Evolutionary conservation across 2,888 invertebrate species (phyloP).

Genomic region (Mechanitis mazaeus): DNA sequence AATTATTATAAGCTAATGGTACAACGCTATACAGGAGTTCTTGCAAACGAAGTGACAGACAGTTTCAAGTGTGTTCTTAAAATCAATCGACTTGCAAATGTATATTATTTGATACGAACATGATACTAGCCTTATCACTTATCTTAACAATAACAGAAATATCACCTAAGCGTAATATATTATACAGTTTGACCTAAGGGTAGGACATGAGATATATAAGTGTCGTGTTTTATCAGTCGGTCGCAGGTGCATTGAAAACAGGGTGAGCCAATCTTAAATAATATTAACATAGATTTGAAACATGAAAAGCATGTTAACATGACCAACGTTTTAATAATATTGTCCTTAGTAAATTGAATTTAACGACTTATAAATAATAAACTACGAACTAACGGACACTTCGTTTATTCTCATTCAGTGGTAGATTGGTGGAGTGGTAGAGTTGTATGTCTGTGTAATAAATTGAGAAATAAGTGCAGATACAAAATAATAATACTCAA

Average conservation of each 20-base stretch:
- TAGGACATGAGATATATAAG: neutral
- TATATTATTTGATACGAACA: too few species aligned
- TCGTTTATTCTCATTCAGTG: neutral
- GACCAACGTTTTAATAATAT: neutral
- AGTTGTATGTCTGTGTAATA: constrained; percentile 12
- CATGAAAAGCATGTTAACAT: neutral
- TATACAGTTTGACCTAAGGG: constrained; percentile 2
- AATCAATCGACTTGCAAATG: too few species aligned
- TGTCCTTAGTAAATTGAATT: constrained; percentile 2
- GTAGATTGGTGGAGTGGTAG: constrained; percentile 29
- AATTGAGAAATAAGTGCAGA: constrained; percentile 12
- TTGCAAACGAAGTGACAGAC: too few species aligned
- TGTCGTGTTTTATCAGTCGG: neutral
- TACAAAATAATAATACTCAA: constrained; percentile 16
- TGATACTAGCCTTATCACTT: too few species aligned
- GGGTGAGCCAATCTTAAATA: neutral
- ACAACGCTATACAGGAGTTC: too few species aligned
- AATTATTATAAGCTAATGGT: too few species aligned
- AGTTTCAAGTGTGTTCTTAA: too few species aligned
- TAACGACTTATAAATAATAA: neutral
- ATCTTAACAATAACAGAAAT: too few species aligned
- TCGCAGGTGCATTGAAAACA: neutral
- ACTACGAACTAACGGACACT: neutral
- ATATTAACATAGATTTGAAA: neutral
- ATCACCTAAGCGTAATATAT: neutral